Evolutionary conservation across 2,888 invertebrate species (phyloP).

Genomic region (Callyntrura sp.): DNA sequence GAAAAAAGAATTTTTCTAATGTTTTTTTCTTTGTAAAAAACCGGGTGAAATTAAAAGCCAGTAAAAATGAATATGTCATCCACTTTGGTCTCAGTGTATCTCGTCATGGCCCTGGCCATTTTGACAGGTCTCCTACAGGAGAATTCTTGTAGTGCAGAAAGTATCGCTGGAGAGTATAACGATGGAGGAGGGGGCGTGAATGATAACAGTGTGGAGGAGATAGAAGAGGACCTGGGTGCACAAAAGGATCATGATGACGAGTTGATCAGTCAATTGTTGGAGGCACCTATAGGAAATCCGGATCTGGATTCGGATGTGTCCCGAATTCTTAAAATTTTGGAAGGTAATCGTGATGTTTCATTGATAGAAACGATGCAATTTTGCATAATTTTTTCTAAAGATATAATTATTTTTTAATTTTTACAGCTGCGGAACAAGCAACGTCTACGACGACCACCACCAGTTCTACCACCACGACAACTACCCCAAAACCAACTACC

Average conservation of each 20-base stretch:
- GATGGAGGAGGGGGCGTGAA: neutral
- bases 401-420: no score
- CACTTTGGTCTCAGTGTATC: no score
- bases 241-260: conserved; percentile 30
- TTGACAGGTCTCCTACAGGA: no score
- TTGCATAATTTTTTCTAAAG: neutral
- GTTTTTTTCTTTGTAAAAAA: no score
- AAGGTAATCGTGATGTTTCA: no score
- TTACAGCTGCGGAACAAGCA: conserved; percentile 41
- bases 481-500: conserved; percentile 17
- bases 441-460: conserved; percentile 6
- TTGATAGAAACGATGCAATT: neutral
- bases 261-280: conserved; percentile 12
- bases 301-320: conserved; percentile 35
- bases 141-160: no score
- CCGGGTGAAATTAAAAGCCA: no score
- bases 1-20: no score
- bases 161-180: no score
- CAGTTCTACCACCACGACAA: conserved; percentile 19
- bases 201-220: neutral
- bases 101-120: no score
- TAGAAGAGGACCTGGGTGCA: neutral
- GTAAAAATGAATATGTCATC: no score
- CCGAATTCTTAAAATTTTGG: conserved; percentile 37
- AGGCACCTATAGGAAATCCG: conserved; percentile 5